Evolutionary conservation across 2,797 vertebrate genomes (phyloP).

Genomic region (Phataginus tricuspis): DNA sequence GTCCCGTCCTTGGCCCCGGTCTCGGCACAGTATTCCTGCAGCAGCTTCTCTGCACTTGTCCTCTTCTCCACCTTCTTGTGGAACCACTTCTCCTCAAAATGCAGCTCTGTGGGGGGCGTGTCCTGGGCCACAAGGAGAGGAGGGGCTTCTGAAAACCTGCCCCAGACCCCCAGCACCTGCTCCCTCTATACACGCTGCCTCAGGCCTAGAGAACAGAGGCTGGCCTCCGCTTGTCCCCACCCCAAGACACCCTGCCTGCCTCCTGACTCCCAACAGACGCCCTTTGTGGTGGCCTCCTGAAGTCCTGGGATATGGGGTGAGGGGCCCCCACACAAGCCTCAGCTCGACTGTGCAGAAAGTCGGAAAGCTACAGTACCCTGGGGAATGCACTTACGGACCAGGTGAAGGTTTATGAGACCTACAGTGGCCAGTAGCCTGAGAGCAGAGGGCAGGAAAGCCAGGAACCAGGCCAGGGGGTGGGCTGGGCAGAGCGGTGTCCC

Average conservation of each 20-base stretch:
- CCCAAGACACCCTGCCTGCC: not conserved
- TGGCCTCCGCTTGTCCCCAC: not conserved
- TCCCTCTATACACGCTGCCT: not conserved
- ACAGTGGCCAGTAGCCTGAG: not conserved
- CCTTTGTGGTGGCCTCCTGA: not conserved
- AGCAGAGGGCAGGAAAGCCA: not conserved
- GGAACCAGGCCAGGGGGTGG: not conserved
- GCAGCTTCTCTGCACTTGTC: slow-evolving; percentile 91
- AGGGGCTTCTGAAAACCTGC: not conserved
- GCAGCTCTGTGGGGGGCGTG: slow-evolving; percentile 87
- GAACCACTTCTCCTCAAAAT: slow-evolving; percentile 94
- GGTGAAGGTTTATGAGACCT: no score
- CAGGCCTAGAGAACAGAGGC: not conserved
- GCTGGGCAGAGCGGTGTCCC: not conserved
- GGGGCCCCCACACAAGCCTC: not conserved
- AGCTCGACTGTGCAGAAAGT: not conserved
- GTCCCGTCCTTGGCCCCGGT: slow-evolving; percentile 93
- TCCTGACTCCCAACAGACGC: not conserved
- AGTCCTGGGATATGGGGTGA: not conserved
- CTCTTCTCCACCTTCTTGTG: slow-evolving; percentile 94
- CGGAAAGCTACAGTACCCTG: not conserved
- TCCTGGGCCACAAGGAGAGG: slow-evolving; percentile 75
- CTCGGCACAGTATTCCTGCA: slow-evolving; percentile 94
- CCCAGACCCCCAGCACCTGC: not conserved
- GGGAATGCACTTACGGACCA: not conserved